Evolutionary conservation across 2,888 invertebrate species (phyloP), one percentile per base, ranked within the genome.

Genomic region (Stramonita haemastoma): DNA sequence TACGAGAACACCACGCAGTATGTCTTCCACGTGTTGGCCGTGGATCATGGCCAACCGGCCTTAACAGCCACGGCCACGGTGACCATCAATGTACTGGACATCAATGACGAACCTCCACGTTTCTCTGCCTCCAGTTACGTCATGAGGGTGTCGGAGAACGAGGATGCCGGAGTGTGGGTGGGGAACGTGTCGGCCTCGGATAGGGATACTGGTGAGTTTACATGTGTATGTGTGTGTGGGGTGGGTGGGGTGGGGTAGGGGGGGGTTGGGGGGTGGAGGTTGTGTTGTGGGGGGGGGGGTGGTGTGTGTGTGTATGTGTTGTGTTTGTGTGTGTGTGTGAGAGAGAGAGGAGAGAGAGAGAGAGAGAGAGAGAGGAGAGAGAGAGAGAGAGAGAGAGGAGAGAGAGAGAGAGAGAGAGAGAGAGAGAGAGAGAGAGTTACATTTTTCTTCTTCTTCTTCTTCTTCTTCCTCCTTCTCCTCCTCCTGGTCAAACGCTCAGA

Each of bases 81-180:
- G 15, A 92, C 97, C 96, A 98, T 99, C 89, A 98, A 98, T 95
- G 98, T 99, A 0, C 96, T 98, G 88, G 99, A 99, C 96, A 98
- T 98, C 92, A 99, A 99, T 95, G 99, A 99, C 96, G 99, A 99
- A 95, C 97, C 98, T 26, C 99, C 99, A 0, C 97, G 97, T 8
- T 99, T 91, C 57, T 70, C 84, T 17, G 70, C 81, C 66, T 85
- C 60, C 36, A 85, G 83, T 8, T 90, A 90, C 86, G n/a, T 36
- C 57, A 81, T 91, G 79, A 89, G 73, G 6, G 97, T 99, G 0
- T 96, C 98, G 57, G 99, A 99, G 96, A 98, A 98, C 8, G 98
- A 98, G 4, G 97, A 98, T 19, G 97, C 98, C 0, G 98, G 98
- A 0, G 98, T 98, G 0, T 98, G 98, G 0, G 98, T 99, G 0